Evolutionary conservation across 2,888 invertebrate species (phyloP).

Genomic region (Subacronicta megacephala): DNA sequence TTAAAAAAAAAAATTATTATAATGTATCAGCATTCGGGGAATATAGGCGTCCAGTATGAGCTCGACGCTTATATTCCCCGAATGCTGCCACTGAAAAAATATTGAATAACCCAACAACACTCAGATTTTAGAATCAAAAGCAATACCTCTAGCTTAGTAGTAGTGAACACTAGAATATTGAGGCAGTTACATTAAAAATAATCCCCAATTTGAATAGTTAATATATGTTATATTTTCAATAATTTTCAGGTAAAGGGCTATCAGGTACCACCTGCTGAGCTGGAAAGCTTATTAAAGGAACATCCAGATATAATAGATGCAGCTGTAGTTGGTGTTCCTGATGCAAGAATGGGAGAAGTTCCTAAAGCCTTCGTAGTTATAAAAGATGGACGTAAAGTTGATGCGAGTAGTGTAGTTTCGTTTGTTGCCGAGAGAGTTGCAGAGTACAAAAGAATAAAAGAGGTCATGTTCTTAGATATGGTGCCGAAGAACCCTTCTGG

Average conservation of each 20-base stretch:
- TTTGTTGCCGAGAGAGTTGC: constrained; percentile 92
- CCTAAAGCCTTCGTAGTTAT: constrained; percentile 93
- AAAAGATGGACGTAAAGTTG: constrained; percentile 79
- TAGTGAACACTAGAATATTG: no score
- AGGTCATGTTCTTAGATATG: constrained; percentile 90
- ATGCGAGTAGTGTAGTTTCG: constrained; percentile 88
- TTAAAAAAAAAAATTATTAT: no score
- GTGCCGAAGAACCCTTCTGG: constrained; percentile 94
- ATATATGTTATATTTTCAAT: background rate
- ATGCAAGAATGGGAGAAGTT: constrained; percentile 91
- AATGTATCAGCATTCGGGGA: no score
- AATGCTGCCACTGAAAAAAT: no score
- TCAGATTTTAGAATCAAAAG: no score
- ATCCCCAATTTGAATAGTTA: no score
- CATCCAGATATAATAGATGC: constrained; percentile 94
- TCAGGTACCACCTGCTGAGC: constrained; percentile 96
- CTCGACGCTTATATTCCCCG: no score
- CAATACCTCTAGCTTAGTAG: no score
- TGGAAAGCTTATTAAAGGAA: constrained; percentile 92
- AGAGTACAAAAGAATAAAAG: constrained; percentile 92
- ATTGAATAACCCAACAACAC: no score
- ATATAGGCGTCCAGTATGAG: no score
- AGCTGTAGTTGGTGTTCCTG: constrained; percentile 94
- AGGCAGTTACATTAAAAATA: no score
- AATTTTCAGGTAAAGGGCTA: constrained; percentile 90